Evolutionary conservation across 2,888 invertebrate genomes (phyloP), one percentile per base, ranked within the genome.

Genomic region (Acheta domesticus): DNA sequence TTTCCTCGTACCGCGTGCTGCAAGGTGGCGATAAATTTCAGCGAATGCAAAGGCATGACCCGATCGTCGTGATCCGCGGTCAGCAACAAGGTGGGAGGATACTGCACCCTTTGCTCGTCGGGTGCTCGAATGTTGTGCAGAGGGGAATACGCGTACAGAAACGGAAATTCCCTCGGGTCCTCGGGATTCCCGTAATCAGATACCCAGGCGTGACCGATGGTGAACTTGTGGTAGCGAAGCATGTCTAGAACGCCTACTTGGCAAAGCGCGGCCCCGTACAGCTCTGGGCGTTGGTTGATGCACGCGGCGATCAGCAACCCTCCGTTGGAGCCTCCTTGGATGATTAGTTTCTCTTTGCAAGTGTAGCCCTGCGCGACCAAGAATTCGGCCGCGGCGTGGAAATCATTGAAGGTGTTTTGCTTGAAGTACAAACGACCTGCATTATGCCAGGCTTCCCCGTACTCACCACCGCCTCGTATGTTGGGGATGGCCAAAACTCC

Each of bases 221-320:
- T 99, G 87, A 99, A 98, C 88, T 97, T 97, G 87, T 99, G 98
- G 89, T 95, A 99, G 80, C 98, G 92, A 82, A 99, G 89, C 98
- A 99, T 97, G 88, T 99, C 99, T 88, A 98, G 89, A 2, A 99
- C 98, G 19, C 97, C 98, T 80, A 98, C 98, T 91, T 97, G 96
- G 83, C 94, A 94, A 83, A 99, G 91, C 77, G 94, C 97, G 80
- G 96, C 96, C 14, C 96, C 97, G 88, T 94, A 99, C 78, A 99
- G 89, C 84, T 98, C 96, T 0, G 99, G 99, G 74, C 96, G 90
- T 89, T 99, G 98, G 89, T 98, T 98, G 83, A 94, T 91, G 86
- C 96, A 96, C 19, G 98, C 97, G 3, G 94, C 97, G 14, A 98
- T 95, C n/a, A 99, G 89, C 79, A 99, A 90, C 0, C 99, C 99